A percentile compares a stretch with the other conserved stretches of the same genome.
Evolutionary conservation across 2,888 invertebrate species (phyloP).

Genomic region (Melinaea menophilus): DNA sequence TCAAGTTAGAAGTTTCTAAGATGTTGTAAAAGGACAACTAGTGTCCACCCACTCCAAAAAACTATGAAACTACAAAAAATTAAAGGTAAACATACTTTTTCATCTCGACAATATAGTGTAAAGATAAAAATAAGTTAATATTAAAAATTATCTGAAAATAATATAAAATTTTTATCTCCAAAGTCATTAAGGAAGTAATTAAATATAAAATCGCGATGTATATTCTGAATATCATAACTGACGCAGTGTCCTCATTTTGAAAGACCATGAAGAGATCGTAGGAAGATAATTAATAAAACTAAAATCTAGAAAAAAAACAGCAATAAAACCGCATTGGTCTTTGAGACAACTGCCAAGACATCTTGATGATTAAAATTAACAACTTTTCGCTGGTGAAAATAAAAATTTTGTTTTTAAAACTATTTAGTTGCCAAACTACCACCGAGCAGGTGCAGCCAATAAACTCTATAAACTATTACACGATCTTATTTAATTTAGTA

Average conservation of each 20-base stretch:
- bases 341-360: conserved; percentile 73
- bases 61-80: no score
- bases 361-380: conserved; percentile 72
- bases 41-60: no score
- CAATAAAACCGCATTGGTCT: conserved; percentile 63
- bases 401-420: conserved; percentile 63
- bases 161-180: neutral
- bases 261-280: conserved; percentile 35
- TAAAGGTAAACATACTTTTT: no score
- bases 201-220: conserved; percentile 23
- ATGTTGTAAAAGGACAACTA: no score
- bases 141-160: no score
- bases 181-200: neutral
- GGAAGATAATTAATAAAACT: conserved; percentile 64
- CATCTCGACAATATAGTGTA: no score
- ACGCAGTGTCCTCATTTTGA: conserved; percentile 39
- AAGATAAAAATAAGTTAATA: no score
- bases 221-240: conserved; percentile 30
- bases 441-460: conserved; percentile 57
- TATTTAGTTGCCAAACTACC: conserved; percentile 68
- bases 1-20: no score
- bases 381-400: conserved; percentile 55
- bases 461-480: neutral
- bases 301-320: conserved; percentile 57
- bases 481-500: conserved; percentile 1